These are phyloP conservation scores for Noctua fimbriata DNA, from an alignment of 2,888 invertebrate species.

Conservation along the genomic window DNA sequence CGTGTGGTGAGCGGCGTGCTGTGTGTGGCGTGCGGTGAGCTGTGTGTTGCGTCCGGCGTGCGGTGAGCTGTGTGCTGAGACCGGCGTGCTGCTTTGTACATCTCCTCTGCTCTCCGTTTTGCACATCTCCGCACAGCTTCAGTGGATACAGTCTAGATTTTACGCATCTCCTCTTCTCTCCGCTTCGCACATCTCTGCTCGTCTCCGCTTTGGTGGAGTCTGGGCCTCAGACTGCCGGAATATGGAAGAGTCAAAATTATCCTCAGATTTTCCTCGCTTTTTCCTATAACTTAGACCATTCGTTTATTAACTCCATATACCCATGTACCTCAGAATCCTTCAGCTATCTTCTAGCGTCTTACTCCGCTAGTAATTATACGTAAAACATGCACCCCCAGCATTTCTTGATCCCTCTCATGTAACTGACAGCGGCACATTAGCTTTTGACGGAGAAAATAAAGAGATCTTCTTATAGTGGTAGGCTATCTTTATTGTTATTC, in stretches of 20 bases:
- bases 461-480: conserved; percentile 31
- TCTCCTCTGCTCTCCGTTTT: too few species aligned
- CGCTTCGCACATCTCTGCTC: too few species aligned
- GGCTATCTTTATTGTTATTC: conserved; percentile 46
- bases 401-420: conserved; percentile 37
- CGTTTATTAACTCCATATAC: conserved; percentile 55
- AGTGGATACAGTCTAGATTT: too few species aligned
- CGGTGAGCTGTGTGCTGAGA: too few species aligned
- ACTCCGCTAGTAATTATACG: conserved; percentile 55
- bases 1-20: too few species aligned
- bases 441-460: conserved; percentile 7
- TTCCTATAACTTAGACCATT: conserved; percentile 35
- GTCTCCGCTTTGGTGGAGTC: too few species aligned
- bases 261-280: not conserved
- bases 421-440: conserved; percentile 12
- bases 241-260: not conserved
- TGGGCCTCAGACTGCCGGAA: not conserved
- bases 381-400: conserved; percentile 43
- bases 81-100: too few species aligned
- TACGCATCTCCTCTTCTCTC: too few species aligned
- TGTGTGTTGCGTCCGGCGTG: too few species aligned
- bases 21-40: too few species aligned
- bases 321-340: conserved; percentile 57
- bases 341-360: conserved; percentile 34
- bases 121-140: too few species aligned